Conservation (phyloP, 2,113 vertebrate species). For the Gymnobelideus leadbeateri region DNA sequence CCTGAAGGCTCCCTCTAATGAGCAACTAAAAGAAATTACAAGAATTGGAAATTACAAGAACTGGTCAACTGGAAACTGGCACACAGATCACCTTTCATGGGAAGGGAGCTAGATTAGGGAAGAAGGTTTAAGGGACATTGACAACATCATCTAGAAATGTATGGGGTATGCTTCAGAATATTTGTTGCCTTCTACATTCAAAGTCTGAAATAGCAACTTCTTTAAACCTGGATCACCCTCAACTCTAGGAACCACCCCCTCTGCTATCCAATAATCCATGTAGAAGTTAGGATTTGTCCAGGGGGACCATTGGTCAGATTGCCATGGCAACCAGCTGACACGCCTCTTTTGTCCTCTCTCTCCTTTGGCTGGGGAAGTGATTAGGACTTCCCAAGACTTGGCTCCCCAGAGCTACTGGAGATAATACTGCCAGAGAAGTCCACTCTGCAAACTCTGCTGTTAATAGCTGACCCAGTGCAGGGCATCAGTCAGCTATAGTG, state of each 20-base stretch:
- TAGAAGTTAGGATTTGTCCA: neutral
- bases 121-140: neutral
- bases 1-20: neutral
- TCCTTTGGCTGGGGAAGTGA: slow-evolving; percentile 58
- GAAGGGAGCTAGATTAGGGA: slow-evolving; percentile 24
- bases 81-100: neutral
- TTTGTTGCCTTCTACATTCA: neutral
- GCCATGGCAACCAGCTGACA: slow-evolving; percentile 31
- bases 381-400: slow-evolving; percentile 41
- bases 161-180: neutral
- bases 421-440: neutral
- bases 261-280: slow-evolving; percentile 17
- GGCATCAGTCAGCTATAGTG: neutral
- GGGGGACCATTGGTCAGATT: slow-evolving; percentile 70
- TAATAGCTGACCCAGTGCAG: neutral
- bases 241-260: neutral
- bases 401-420: slow-evolving; percentile 17
- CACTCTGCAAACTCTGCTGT: slow-evolving; percentile 40
- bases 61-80: neutral
- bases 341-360: slow-evolving; percentile 16
- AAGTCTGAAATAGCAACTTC: neutral
- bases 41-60: too few relatives aligned
- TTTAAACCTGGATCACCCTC: neutral
- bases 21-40: neutral
- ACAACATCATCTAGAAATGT: neutral